Base-by-base conservation (phyloP, 37 sponge, comb jelly and placozoan genomes). In the Spongilla lacustris region DNA sequence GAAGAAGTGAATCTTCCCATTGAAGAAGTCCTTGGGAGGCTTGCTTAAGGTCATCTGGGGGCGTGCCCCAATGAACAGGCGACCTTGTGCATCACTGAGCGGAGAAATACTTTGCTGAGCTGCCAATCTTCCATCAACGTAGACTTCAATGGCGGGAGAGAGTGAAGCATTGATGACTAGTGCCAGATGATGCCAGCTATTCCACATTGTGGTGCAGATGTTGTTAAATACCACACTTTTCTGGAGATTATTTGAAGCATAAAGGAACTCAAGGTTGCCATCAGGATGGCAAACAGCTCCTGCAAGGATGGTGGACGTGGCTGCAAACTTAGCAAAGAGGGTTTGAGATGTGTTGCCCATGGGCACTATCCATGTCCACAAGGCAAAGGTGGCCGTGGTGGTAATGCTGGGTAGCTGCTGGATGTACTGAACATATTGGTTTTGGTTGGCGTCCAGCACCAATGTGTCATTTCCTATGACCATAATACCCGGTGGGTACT, bases 131-230 rank as follows among this genome's bases (percentile, higher is more conserved):
- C 84, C 94, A 85, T 94, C 88, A 81, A 94, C 79, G 32, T 71
- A 89, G 17, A 94, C 74, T 78, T 66, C 68, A 3, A 91, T 17
- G 4, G 21, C 58, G 11, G 58, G 58, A 14, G 58, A 58, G 14
- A 19, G 33, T n/a, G 37, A 9, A 9, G 82, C 72, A 50, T 83
- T 67, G 14, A 87, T 27, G 12, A 88, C 88, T 0, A 91, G 69
- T 19, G 88, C 91, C 41, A 94, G 36, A 29, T 94, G 94, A 67
- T 94, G 88, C 94, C 94, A 94, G 28, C 78, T 50, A 19, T 66
- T 75, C 32, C 66, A 71, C 13, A 94, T 85, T 34, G 2, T 27
- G 6, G 46, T 27, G 76, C 94, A 94, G 11, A 28, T 75, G 25
- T 73, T 75, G n/a, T 30, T 25, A 58, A 94, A 79, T 0, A 38